Evolutionary conservation across 2,797 vertebrate species (phyloP).

Genomic region (Urosaurus nigricauda): DNA sequence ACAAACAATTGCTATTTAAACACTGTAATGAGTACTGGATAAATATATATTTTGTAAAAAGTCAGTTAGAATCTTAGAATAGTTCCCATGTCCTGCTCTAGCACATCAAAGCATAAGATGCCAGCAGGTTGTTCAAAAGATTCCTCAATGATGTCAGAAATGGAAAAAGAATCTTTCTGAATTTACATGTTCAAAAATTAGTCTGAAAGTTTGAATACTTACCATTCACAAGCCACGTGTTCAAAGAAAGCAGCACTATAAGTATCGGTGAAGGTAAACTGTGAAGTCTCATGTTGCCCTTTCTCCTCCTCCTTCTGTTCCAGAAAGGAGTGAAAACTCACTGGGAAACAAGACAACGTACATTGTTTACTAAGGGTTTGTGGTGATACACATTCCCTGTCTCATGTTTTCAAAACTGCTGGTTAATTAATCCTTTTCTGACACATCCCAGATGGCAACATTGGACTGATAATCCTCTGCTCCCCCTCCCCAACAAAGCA

Average conservation of each 20-base stretch:
- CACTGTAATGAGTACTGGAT: too few relatives aligned
- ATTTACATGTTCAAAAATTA: slow-evolving; percentile 23
- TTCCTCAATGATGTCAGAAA: slow-evolving; percentile 34
- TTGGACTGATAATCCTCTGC: slow-evolving; percentile 2
- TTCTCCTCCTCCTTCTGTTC: background rate
- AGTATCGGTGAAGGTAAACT: slow-evolving; percentile 47
- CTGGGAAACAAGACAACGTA: slow-evolving; percentile 72
- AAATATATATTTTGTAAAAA: too few relatives aligned
- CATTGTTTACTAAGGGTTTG: slow-evolving; percentile 24
- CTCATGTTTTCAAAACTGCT: slow-evolving; percentile 45
- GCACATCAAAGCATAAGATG: background rate
- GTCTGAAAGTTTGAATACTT: slow-evolving; percentile 51
- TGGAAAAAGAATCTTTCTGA: slow-evolving; percentile 21
- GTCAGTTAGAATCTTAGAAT: too few relatives aligned
- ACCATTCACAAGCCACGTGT: slow-evolving; percentile 63
- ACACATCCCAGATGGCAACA: slow-evolving; percentile 26
- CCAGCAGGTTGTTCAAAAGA: background rate
- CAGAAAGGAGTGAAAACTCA: slow-evolving; percentile 48
- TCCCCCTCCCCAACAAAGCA: background rate
- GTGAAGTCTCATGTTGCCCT: slow-evolving; percentile 70
- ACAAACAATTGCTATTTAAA: too few relatives aligned
- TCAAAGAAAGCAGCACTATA: slow-evolving; percentile 70
- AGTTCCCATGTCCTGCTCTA: too few relatives aligned
- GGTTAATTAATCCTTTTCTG: slow-evolving; percentile 34
- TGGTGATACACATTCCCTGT: fast-evolving